Evolutionary conservation across 92 coral and sea anemone species (phyloP), one percentile per base, ranked within the genome.

Genomic region (Siderastrea siderea): DNA sequence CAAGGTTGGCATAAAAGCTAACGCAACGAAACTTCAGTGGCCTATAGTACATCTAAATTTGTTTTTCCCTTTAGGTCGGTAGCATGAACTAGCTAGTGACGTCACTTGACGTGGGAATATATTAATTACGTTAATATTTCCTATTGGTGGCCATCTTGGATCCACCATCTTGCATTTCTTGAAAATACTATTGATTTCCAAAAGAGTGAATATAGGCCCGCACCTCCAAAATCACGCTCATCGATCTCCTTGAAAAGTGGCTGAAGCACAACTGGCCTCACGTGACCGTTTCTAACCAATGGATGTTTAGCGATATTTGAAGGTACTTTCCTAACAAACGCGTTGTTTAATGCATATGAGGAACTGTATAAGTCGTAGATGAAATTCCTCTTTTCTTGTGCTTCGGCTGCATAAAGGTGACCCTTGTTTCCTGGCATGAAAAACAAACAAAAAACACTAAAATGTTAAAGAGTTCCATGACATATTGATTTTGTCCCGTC

Each of bases 181-280:
- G 3, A 59, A 16, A 63, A 13, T 0, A 9, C 1, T n/a, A 44
- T 4, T 47, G 0, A 47, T 15, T 7, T 64, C 19, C 16, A 7
- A 1, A 55, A 26, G 1, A 5, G 7, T 16, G 6, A 3, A 14
- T 2, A 58, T 48, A 77, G 45, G 6, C 38, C 3, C 94, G 51
- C 80, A 95, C 98, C 96, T 64, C 96, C 94, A 70, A 90, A 91
- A 1, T 93, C 79, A 26, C 69, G 61, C 64, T 95, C 98, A 78
- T 95, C 95, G 46, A 95, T 89, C 13, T 71, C 93, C 48, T 78
- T 84, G 49, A 88, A 81, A 5, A 86, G 72, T 58, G 95, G 98
- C 13, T 91, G 85, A 7, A 93, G 85, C 49, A 85, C 45, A 11
- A 95, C 84, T 9, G 93, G 89, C 14, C 80, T 52, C 54, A 93